phyloP scores from a whole-genome alignment of 2,113 vertebrate genomes.

The Petrocephalus zakoni region DNA sequence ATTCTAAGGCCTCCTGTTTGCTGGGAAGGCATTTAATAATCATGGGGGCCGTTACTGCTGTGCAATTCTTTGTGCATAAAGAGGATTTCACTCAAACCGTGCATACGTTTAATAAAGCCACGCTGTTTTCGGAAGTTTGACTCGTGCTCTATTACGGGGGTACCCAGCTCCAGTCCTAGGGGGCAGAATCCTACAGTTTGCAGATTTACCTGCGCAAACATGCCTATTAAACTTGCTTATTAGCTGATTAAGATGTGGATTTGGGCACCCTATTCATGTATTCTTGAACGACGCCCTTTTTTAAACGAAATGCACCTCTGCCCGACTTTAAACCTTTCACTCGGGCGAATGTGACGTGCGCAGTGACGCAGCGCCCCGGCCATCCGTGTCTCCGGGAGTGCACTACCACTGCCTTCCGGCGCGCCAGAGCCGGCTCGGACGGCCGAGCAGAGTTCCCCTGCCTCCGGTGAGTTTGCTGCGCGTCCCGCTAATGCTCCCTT shows the following conservation, averaged over 20 bases:
- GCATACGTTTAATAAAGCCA: neutral
- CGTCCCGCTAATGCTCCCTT: neutral
- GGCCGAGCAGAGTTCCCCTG: neutral
- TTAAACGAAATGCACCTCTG: too few species aligned
- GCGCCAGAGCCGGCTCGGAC: neutral
- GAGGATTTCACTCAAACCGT: neutral
- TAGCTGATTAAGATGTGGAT: too few species aligned
- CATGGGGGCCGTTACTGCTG: neutral
- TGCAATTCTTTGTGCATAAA: too few species aligned
- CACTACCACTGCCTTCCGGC: neutral
- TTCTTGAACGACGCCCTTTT: too few species aligned
- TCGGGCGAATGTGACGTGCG: too few species aligned
- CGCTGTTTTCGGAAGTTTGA: neutral
- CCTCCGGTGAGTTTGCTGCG: neutral
- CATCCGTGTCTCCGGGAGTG: neutral
- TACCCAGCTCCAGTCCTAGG: too few species aligned
- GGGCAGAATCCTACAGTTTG: too few species aligned
- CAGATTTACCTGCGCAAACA: too few species aligned
- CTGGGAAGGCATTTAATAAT: neutral
- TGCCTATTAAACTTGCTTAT: too few species aligned
- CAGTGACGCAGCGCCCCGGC: neutral
- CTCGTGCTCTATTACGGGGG: neutral
- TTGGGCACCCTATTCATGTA: too few species aligned
- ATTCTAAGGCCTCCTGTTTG: too few species aligned
- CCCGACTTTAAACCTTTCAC: too few species aligned